phyloP scores from a whole-genome alignment of 2,888 invertebrate genomes.

The Drosophila colorata region DNA sequence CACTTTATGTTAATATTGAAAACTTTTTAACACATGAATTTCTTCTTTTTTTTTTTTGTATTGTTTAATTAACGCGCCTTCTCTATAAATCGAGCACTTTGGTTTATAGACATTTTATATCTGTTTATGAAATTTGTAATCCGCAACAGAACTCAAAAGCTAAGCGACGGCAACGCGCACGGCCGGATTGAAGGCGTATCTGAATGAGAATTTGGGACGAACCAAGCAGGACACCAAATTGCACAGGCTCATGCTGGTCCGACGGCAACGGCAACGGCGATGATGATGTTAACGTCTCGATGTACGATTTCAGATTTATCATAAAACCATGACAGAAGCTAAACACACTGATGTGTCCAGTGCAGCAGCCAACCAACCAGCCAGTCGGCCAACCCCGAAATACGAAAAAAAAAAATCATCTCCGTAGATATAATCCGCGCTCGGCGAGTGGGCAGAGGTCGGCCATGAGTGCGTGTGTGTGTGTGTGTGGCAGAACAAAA shows the following conservation, averaged over 20 bases:
- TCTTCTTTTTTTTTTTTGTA: neutral
- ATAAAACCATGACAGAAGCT: constrained; percentile 83
- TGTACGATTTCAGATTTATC: constrained; percentile 84
- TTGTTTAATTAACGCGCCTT: no score
- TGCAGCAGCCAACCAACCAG: constrained; percentile 63
- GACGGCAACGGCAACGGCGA: constrained; percentile 60
- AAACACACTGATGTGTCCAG: constrained; percentile 76
- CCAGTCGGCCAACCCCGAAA: constrained; percentile 77
- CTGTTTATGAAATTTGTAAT: constrained; percentile 2
- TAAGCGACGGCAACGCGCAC: constrained; percentile 48
- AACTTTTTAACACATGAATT: constrained; percentile 6
- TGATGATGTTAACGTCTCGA: constrained; percentile 84
- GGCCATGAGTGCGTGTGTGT: constrained; percentile 22
- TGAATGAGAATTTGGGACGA: constrained; percentile 19
- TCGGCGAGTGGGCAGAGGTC: constrained; percentile 77
- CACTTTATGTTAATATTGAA: constrained; percentile 6
- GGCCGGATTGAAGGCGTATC: constrained; percentile 17
- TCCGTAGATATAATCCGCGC: constrained; percentile 75
- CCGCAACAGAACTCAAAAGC: neutral
- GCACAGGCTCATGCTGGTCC: constrained; percentile 24
- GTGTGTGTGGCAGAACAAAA: constrained; percentile 67
- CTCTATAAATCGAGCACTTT: no score
- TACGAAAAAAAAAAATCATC: constrained; percentile 50
- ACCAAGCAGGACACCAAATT: constrained; percentile 31
- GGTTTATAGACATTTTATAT: constrained; percentile 18